Base-by-base conservation (phyloP, 2,797 vertebrate genomes). In the Rhinogobio ventralis region DNA sequence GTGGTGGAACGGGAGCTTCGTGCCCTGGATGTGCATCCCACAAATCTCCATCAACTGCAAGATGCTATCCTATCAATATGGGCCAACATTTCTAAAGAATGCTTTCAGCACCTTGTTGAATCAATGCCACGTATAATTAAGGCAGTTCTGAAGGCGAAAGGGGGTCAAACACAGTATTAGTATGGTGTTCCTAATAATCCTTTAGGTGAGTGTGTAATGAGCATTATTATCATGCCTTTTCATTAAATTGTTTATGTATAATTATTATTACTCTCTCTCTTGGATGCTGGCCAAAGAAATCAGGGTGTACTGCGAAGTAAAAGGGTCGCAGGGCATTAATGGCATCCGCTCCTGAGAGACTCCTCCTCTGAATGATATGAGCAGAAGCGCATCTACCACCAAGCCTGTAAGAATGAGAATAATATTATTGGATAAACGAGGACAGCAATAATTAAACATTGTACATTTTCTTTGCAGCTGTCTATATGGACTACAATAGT, bases 301-400 rank as follows among this genome's bases (percentile, higher is more conserved):
- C 98, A 51, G 98, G 98, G 89, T 99, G 98, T 7, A 99, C 98
- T 0, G 97, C 98, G 88, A 99, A 99, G 90, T 99, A 99, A 93
- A 99, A 99, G 0, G 98, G 98, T 85, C 98, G 95, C 88, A 99
- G 93, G 25, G 98, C 98, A 82, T 96, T 97, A 89, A 97, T 90
- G 13, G 97, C 96, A 83, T 99, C 98, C 9, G 96, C 97, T 73
- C 96, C 97, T 0, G 97, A 97, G 60, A 99, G 93, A 68, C 91
- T 74, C 92, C 97, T 96, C 19, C 92, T 92, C 82, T 92, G 95
- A 89, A 94, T 81, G 60, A 95, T 53, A 28, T 90, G 90, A 87
- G 91, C 15, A 90, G 83, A 82, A 87, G 36, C 72, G 72, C 86
- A 89, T 86, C 91, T 95, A 94, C 91, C 95, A 91, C 89, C 91